A percentile compares a stretch with the other conserved stretches of the same genome.
Evolutionary conservation across 2,797 vertebrate species (phyloP).

Genomic region (Salarias fasciatus): DNA sequence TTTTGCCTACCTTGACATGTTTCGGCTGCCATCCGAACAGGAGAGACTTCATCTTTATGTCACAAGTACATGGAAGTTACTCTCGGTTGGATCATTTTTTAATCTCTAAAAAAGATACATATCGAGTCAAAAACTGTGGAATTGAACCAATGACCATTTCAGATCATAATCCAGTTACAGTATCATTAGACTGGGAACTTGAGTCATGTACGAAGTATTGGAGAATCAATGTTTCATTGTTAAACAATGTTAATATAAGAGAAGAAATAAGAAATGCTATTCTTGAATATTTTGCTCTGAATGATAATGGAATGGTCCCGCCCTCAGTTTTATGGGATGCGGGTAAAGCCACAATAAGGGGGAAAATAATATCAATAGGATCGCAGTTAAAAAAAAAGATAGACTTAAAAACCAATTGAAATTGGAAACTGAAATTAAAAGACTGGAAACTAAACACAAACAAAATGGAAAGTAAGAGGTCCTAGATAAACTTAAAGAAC

Average conservation of each 20-base stretch:
- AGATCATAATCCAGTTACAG: background rate
- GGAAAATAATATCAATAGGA: slow-evolving; percentile 1
- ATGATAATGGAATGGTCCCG: slow-evolving; percentile 1
- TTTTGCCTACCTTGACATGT: no score
- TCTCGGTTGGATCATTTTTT: background rate
- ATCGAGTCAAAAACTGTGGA: background rate
- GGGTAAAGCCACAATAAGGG: background rate
- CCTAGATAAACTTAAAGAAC: no score
- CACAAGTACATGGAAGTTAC: background rate
- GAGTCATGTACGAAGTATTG: background rate
- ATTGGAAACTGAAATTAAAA: slow-evolving; percentile 7
- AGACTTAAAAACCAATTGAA: background rate
- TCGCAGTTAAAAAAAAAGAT: slow-evolving; percentile 18
- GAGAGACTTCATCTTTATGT: slow-evolving; percentile 14
- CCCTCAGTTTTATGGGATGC: no score
- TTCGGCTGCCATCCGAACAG: background rate
- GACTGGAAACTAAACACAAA: background rate
- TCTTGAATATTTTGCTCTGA: background rate
- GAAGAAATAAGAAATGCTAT: background rate
- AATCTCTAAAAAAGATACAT: background rate
- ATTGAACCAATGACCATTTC: slow-evolving; percentile 7
- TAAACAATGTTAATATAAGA: background rate
- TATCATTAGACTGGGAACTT: background rate
- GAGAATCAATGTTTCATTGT: slow-evolving; percentile 3
- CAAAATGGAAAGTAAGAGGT: background rate